phyloP scores from a whole-genome alignment of 2,888 invertebrate genomes.

The Orchestes rusci region DNA sequence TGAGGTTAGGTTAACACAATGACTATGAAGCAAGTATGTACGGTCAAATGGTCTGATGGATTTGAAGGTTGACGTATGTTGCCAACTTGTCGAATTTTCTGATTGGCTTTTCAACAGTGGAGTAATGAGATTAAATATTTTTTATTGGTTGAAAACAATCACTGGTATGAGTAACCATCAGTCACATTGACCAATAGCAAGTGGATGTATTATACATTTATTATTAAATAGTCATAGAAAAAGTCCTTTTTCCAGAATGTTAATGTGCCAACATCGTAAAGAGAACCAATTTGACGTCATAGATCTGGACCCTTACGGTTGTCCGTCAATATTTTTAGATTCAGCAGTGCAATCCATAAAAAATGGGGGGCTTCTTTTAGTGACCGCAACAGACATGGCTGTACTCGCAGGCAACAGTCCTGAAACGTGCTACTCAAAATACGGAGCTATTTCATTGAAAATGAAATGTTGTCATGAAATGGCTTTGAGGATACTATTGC shows the following conservation, averaged over 20 bases:
- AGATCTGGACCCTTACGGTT: slow-evolving; percentile 97
- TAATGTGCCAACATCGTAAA: slow-evolving; percentile 75
- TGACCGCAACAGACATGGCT: slow-evolving; percentile 97
- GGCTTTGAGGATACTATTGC: slow-evolving; percentile 87
- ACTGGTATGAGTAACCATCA: not conserved
- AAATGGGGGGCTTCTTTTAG: slow-evolving; percentile 80
- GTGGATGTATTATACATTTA: no score
- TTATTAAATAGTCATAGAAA: no score
- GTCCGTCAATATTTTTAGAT: slow-evolving; percentile 87
- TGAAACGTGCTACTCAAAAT: slow-evolving; percentile 88
- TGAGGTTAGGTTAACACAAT: no score
- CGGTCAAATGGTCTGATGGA: no score
- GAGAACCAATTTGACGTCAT: slow-evolving; percentile 76
- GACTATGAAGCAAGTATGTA: no score
- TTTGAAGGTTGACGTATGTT: no score
- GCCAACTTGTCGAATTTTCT: no score
- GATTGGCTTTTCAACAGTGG: no score
- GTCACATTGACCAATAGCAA: no score
- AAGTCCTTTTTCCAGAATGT: slow-evolving; percentile 53
- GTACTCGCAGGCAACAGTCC: slow-evolving; percentile 92
- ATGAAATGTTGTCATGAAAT: slow-evolving; percentile 92
- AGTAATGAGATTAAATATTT: no score
- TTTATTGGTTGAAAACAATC: no score
- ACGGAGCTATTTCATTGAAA: slow-evolving; percentile 83
- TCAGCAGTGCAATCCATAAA: slow-evolving; percentile 74